phyloP scores from a whole-genome alignment of 2,888 invertebrate genomes.

The Eutolmus rufibarbis region DNA sequence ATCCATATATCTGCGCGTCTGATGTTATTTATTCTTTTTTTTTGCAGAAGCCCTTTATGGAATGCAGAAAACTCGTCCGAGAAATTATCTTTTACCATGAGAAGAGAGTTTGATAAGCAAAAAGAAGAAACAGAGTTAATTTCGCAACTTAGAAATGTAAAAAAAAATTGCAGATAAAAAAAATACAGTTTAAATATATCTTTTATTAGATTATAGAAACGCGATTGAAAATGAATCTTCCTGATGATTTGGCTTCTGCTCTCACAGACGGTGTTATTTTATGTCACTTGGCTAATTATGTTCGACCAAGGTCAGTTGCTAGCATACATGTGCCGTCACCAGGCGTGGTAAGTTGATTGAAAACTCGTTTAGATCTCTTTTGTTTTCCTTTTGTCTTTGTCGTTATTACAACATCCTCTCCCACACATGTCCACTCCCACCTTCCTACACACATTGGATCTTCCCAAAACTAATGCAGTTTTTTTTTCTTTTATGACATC shows the following conservation, averaged over 20 bases:
- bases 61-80: conserved; percentile 73
- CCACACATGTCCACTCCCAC: too few species aligned
- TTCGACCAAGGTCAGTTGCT: conserved; percentile 87
- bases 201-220: conserved; percentile 82
- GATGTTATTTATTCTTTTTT: background rate
- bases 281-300: conserved; percentile 93
- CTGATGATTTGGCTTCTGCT: conserved; percentile 83
- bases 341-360: conserved; percentile 74
- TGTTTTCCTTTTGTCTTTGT: background rate
- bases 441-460: too few species aligned
- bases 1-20: too few species aligned
- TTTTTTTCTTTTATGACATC: too few species aligned
- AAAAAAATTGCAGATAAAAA: conserved; percentile 51
- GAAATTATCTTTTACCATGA: conserved; percentile 89
- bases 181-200: background rate
- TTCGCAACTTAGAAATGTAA: conserved; percentile 82
- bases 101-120: conserved; percentile 89
- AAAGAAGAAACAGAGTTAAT: conserved; percentile 87
- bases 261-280: conserved; percentile 91
- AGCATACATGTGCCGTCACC: conserved; percentile 95
- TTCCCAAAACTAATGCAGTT: too few species aligned
- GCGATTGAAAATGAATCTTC: conserved; percentile 87
- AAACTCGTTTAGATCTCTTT: background rate
- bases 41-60: conserved; percentile 69
- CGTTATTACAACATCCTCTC: too few species aligned